Conservation (phyloP, 2,113 vertebrate genomes). For the Podilymbus podiceps region DNA sequence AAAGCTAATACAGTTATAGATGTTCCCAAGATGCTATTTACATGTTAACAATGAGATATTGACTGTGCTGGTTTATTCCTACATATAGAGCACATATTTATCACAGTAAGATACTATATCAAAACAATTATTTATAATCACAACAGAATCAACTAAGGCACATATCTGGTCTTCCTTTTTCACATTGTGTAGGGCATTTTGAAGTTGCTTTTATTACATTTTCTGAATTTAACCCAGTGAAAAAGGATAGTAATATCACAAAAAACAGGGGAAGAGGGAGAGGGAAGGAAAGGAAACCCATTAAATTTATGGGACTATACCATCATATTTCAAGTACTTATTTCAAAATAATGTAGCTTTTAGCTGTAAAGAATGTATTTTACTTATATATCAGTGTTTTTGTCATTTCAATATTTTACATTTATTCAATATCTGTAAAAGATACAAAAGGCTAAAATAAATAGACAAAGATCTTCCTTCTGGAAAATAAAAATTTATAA, state of each 20-base stretch:
- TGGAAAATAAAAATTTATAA: not conserved
- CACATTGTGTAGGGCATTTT: not conserved
- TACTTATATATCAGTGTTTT: not conserved
- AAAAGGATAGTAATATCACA: not conserved
- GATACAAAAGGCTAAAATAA: not conserved
- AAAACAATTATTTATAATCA: not conserved
- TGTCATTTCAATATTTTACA: not conserved
- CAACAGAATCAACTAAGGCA: not conserved
- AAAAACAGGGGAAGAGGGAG: not conserved
- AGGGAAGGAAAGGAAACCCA: not conserved
- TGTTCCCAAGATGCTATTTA: not conserved
- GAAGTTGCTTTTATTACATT: not conserved
- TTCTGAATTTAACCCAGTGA: not conserved
- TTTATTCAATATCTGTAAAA: not conserved
- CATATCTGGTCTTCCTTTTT: not conserved
- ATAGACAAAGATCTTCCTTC: fast-evolving
- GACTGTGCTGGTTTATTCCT: not conserved
- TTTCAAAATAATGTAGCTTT: not conserved
- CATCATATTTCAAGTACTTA: not conserved
- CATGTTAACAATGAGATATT: not conserved
- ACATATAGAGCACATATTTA: not conserved
- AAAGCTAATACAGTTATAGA: not conserved
- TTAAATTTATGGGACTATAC: not conserved
- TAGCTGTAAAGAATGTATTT: not conserved
- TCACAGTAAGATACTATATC: not conserved